Percentiles rank a stretch among this genome's conserved stretches.
phyloP scores from a whole-genome alignment of 2,888 invertebrate species.

The Odontocolon sp. region DNA sequence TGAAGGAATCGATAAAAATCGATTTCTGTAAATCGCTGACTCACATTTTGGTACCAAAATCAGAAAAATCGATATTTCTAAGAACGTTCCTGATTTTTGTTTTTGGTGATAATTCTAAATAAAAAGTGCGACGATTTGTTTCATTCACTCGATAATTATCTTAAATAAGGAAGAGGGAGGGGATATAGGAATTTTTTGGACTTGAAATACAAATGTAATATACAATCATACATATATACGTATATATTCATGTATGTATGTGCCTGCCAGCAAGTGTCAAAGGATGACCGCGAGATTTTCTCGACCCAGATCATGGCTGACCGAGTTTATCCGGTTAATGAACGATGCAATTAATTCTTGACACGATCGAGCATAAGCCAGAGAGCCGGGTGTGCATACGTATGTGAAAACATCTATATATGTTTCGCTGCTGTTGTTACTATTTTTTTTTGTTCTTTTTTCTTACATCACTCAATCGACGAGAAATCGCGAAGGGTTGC shows the following conservation, averaged over 20 bases:
- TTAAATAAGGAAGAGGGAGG: too few relatives aligned
- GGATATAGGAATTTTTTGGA: too few relatives aligned
- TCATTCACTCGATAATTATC: too few relatives aligned
- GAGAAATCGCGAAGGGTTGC: neutral
- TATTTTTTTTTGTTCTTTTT: slow-evolving; percentile 17
- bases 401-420: slow-evolving; percentile 7
- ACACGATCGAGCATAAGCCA: slow-evolving; percentile 19
- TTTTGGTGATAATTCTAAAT: too few relatives aligned
- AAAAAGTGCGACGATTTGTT: too few relatives aligned
- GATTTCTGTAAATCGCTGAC: too few relatives aligned
- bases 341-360: slow-evolving; percentile 34
- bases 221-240: neutral
- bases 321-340: slow-evolving; percentile 28
- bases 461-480: neutral
- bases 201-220: neutral
- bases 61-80: too few relatives aligned
- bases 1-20: too few relatives aligned
- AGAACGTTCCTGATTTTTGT: too few relatives aligned
- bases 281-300: slow-evolving; percentile 29
- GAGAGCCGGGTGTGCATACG: neutral
- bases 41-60: too few relatives aligned
- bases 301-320: slow-evolving; percentile 24
- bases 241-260: slow-evolving; percentile 37
- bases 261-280: slow-evolving; percentile 21
- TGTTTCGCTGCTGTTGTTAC: slow-evolving; percentile 7